Percentiles rank a stretch among this genome's conserved stretches.
These are phyloP conservation scores for Spea bombifrons DNA, from an alignment of 2,113 vertebrate species.

Conservation along the genomic window DNA sequence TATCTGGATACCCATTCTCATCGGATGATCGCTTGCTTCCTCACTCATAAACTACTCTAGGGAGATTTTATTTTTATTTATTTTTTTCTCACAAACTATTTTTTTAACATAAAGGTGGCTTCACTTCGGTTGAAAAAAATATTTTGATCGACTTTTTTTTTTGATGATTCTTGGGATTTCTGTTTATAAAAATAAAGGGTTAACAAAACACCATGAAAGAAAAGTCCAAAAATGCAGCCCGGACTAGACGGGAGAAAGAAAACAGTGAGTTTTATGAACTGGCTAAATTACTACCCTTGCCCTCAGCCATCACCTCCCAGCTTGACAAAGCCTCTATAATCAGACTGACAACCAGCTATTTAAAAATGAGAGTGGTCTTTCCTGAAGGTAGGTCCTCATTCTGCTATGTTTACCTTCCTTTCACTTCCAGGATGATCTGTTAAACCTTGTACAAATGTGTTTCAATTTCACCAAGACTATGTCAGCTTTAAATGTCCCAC, in stretches of 20 bases:
- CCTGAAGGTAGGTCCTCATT: conserved; percentile 82
- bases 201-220: conserved; percentile 87
- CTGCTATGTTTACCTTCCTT: conserved; percentile 37
- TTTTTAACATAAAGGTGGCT: no score
- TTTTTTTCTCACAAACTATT: background rate
- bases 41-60: background rate
- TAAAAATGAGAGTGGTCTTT: conserved; percentile 95
- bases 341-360: conserved; percentile 94
- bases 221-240: conserved; percentile 98
- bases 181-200: conserved; percentile 60
- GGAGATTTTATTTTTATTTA: background rate
- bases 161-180: conserved; percentile 73
- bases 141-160: conserved; percentile 45
- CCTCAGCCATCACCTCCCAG: conserved; percentile 97
- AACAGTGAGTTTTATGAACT: conserved; percentile 98
- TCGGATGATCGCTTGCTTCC: background rate
- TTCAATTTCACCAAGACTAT: background rate
- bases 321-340: conserved; percentile 99
- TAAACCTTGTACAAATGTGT: conserved; percentile 24
- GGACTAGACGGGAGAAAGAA: conserved; percentile 96
- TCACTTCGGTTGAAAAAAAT: conserved; percentile 52
- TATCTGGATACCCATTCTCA: background rate
- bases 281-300: conserved; percentile 93
- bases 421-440: conserved; percentile 39
- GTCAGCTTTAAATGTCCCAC: background rate